Conservation (phyloP, 2,113 vertebrate species). For the Galbula dea region DNA sequence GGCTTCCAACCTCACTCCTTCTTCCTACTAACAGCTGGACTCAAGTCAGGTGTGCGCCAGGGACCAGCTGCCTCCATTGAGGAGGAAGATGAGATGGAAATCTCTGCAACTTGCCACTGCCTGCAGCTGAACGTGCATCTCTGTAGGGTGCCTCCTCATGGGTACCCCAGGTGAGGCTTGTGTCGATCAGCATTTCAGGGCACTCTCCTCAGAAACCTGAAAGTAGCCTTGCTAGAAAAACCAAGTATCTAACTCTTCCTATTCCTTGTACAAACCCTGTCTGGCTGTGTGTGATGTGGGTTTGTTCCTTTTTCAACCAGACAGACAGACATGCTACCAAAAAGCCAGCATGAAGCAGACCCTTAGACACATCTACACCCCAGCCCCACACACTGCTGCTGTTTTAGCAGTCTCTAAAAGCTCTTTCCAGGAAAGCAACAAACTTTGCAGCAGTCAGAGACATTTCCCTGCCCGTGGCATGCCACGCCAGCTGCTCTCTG, state of each 20-base stretch:
- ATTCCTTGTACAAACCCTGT: background rate
- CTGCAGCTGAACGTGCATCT: background rate
- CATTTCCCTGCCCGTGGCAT: accelerated
- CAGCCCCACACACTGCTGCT: accelerated
- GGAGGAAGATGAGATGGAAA: background rate
- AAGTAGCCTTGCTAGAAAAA: background rate
- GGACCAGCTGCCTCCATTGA: background rate
- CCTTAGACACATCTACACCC: background rate
- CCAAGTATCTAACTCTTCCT: background rate
- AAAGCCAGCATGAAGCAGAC: background rate
- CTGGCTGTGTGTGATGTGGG: background rate
- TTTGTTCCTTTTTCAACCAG: background rate
- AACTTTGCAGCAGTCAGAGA: background rate
- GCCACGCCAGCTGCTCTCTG: background rate
- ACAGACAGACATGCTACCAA: accelerated
- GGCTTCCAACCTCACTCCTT: background rate
- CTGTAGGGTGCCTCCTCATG: background rate
- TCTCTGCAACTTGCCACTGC: background rate
- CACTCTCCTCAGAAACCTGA: background rate
- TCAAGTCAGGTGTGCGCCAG: background rate
- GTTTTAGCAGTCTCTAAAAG: background rate
- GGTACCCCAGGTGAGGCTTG: accelerated
- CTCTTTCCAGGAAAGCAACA: background rate
- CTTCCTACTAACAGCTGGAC: background rate
- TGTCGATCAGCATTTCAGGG: background rate